Base-by-base conservation (phyloP, 2,888 invertebrate genomes). In the Drosophila parthenogenetica region DNA sequence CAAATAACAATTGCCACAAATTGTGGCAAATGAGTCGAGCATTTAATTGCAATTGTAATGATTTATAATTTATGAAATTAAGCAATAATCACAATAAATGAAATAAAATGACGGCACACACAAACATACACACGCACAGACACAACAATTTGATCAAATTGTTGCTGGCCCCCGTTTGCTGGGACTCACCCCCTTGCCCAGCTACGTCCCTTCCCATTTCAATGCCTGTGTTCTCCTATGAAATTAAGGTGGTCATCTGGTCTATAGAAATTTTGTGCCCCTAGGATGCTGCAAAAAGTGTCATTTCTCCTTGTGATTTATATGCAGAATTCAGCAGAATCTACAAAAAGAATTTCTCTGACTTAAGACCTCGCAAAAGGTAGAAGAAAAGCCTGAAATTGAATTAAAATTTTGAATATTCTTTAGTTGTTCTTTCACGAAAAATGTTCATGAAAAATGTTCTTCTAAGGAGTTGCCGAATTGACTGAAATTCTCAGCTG, bases 41-140 rank as follows among this genome's bases (percentile, higher is more conserved):
- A 66, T 60, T 76, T 76, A 66, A 69, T 78, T 78, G 66, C 75
- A 63, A 73, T 51, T 74, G 59, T 64, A 81, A 87, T 84, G 81
- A 84, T 81, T 81, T 84, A 84, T 75, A 84, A 81, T 87, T 81
- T 64, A 74, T 72, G 71, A 59, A 87, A 69, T 81, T 35, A 68
- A 65, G 60, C 66, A 73, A 73, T 82, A 62, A 55, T 22, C 14
- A 43, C 61, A 73, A 82, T 17, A 43, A 55, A 61, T 57, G 17
- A 54, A 49, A 61, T 62, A 45, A 40, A 72, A 68, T 49, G 54
- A 32, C 39, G 53, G 35, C 50, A 10, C 5, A 35, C 19, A 39
- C 19, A 35, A 2, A 13, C 35, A 35, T 3, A 11, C 10, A 35
- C 10, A 35, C 32, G 10, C 8, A 11, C 8, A 11, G 10, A 32